phyloP scores from a whole-genome alignment of 2,113 vertebrate genomes.

The Gallinago undulata region DNA sequence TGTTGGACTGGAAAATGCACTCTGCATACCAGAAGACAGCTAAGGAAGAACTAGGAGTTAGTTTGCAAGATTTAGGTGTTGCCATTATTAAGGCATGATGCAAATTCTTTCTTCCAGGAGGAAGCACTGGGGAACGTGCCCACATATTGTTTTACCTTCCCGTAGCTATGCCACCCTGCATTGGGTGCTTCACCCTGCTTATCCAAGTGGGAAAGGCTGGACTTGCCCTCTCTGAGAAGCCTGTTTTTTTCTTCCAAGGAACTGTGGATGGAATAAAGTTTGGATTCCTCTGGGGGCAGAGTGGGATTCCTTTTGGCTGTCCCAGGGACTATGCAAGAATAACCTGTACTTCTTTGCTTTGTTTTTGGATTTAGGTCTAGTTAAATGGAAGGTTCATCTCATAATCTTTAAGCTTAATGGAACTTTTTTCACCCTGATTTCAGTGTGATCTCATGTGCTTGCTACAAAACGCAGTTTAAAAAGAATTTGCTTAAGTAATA shows the following conservation, averaged over 20 bases:
- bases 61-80: neutral
- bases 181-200: neutral
- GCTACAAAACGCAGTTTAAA: neutral
- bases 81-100: neutral
- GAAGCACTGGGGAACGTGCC: neutral
- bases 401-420: neutral
- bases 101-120: slow-evolving; percentile 22
- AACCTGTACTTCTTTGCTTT: neutral
- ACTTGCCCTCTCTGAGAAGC: neutral
- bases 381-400: neutral
- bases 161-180: neutral
- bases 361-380: neutral
- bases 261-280: neutral
- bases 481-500: neutral
- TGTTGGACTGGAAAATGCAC: neutral
- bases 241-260: neutral
- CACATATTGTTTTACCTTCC: neutral
- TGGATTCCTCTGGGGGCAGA: neutral
- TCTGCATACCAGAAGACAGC: neutral
- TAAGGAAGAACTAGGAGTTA: neutral
- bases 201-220: neutral
- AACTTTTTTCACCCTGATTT: neutral
- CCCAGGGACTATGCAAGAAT: neutral
- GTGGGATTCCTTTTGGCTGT: neutral
- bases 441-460: neutral